phyloP scores from a whole-genome alignment of 2,113 vertebrate genomes.

The Cercopithecus mona region DNA sequence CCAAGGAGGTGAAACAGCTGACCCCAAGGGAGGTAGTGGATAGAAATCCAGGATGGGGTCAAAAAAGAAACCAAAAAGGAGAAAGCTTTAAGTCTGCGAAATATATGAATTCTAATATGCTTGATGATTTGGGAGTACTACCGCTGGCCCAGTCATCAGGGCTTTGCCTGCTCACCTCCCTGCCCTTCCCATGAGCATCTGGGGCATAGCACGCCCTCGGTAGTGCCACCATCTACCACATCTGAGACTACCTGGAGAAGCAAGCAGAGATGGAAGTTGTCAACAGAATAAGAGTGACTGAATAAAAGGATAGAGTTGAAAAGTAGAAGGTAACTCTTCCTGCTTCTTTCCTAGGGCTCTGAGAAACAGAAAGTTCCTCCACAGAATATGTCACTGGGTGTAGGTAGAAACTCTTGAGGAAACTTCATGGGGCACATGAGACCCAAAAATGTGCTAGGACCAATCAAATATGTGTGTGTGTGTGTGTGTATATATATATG shows the following conservation, averaged over 20 bases:
- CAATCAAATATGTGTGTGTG: not conserved
- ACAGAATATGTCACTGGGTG: not conserved
- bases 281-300: not conserved
- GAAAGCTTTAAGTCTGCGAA: not conserved
- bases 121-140: not conserved
- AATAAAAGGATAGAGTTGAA: not conserved
- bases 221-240: not conserved
- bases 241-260: not conserved
- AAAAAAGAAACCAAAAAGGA: not conserved
- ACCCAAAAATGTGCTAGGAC: not conserved
- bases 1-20: not conserved
- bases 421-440: not conserved
- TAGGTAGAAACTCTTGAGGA: not conserved
- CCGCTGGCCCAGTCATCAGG: too few relatives aligned
- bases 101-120: not conserved
- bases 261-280: not conserved
- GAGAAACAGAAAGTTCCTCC: not conserved
- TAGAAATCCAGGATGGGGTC: not conserved
- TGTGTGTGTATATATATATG: accelerated
- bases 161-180: not conserved
- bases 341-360: not conserved
- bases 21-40: not conserved
- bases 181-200: not conserved
- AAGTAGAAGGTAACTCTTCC: not conserved
- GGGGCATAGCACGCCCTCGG: not conserved